A percentile compares a stretch with the other conserved stretches of the same genome.
These are phyloP conservation scores for Microplitis deprimator DNA, from an alignment of 2,888 invertebrate species.

Conservation along the genomic window DNA sequence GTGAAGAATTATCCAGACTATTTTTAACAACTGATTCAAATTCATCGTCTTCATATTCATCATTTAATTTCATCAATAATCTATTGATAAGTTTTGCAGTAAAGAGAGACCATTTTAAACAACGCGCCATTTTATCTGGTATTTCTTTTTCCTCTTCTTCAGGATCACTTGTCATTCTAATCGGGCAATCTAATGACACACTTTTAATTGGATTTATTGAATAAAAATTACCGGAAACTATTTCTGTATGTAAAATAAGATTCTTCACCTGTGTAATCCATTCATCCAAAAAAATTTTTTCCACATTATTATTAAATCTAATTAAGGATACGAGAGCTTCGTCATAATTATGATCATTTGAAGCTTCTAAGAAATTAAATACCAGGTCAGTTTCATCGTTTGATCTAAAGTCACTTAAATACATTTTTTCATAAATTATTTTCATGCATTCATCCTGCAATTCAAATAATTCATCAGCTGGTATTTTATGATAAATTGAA, in stretches of 20 bases:
- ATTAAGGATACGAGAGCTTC: slow-evolving; percentile 57
- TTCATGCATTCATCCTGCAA: slow-evolving; percentile 63
- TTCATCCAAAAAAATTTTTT: slow-evolving; percentile 40
- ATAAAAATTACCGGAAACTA: slow-evolving; percentile 64
- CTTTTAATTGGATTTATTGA: slow-evolving; percentile 52
- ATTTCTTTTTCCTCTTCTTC: slow-evolving; percentile 53
- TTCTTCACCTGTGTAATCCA: slow-evolving; percentile 61
- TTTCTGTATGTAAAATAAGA: slow-evolving; percentile 63
- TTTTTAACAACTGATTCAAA: slow-evolving; percentile 47
- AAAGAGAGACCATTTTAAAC: slow-evolving; percentile 65
- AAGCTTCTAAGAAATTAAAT: slow-evolving; percentile 58
- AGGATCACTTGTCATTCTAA: slow-evolving; percentile 44
- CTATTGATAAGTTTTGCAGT: slow-evolving; percentile 61
- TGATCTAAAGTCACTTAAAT: slow-evolving; percentile 47
- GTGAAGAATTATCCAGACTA: slow-evolving; percentile 41
- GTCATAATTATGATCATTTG: slow-evolving; percentile 47
- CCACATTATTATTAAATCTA: slow-evolving; percentile 56
- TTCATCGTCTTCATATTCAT: slow-evolving; percentile 57
- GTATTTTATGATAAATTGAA: slow-evolving; percentile 53
- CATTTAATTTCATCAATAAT: slow-evolving; percentile 49
- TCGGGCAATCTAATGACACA: slow-evolving; percentile 52
- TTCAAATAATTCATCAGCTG: slow-evolving; percentile 54
- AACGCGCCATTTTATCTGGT: slow-evolving; percentile 59
- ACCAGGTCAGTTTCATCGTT: slow-evolving; percentile 55
- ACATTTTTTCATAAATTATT: slow-evolving; percentile 64